Evolutionary conservation across 2,113 vertebrate genomes (phyloP).

Genomic region (Oreotrochilus melanogaster): DNA sequence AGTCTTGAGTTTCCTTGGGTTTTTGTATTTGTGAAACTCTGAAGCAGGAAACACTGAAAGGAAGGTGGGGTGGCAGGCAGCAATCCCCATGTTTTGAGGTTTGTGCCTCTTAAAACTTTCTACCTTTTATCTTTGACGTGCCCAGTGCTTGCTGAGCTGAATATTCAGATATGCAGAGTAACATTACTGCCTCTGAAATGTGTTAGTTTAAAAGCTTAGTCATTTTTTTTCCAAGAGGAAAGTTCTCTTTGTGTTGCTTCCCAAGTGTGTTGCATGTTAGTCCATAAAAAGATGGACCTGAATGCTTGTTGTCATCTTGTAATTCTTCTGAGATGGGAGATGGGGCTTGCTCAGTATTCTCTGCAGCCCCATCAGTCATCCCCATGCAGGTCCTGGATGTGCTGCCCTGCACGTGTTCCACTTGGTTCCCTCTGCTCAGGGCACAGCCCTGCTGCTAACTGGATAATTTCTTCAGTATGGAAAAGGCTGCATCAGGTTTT

Average conservation of each 20-base stretch:
- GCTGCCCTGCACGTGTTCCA: fast-evolving
- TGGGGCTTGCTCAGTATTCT: background rate
- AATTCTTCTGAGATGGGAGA: background rate
- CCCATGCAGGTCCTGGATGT: background rate
- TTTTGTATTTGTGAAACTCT: constrained; percentile 43
- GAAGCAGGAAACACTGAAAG: background rate
- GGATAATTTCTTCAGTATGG: background rate
- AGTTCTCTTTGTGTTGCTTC: background rate
- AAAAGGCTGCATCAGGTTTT: background rate
- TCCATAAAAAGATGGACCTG: background rate
- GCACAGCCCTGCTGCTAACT: fast-evolving
- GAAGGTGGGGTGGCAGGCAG: background rate
- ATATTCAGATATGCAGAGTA: background rate
- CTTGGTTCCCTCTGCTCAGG: background rate
- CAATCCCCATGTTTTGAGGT: background rate
- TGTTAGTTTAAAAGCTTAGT: background rate
- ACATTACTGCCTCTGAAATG: background rate
- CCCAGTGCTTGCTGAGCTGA: background rate
- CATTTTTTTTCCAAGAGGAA: background rate
- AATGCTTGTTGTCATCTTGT: background rate
- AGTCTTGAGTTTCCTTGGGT: constrained; percentile 11
- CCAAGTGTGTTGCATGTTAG: background rate
- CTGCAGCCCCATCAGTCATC: background rate
- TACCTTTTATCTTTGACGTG: background rate
- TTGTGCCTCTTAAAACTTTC: background rate